Evolutionary conservation across 2,888 invertebrate species (phyloP).

Genomic region (Entomobrya proxima): DNA sequence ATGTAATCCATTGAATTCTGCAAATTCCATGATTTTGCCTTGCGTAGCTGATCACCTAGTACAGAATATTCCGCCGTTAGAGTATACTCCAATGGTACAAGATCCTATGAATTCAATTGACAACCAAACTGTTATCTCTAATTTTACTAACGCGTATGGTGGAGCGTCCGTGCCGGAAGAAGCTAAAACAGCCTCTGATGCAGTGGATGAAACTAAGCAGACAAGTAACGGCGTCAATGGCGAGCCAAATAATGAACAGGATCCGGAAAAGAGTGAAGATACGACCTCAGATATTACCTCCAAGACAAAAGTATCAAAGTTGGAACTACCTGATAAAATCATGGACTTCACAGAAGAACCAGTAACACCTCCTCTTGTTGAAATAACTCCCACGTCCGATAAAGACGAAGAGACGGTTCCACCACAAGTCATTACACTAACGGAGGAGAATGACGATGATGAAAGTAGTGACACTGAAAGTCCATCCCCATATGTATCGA

Average conservation of each 20-base stretch:
- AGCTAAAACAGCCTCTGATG: too few species aligned
- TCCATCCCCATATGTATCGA: background rate
- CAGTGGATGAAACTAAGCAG: too few species aligned
- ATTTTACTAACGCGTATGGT: too few species aligned
- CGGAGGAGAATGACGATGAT: conserved; percentile 36
- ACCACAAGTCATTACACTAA: conserved; percentile 25
- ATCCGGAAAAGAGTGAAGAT: too few species aligned
- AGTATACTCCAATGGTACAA: background rate
- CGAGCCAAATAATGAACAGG: too few species aligned
- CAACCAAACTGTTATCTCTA: background rate
- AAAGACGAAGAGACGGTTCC: background rate
- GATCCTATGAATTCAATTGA: background rate
- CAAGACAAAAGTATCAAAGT: background rate
- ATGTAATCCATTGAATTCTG: background rate
- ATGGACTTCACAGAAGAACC: conserved; percentile 48
- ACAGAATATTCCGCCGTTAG: background rate
- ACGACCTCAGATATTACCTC: too few species aligned
- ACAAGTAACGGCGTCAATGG: too few species aligned
- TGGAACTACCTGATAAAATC: background rate
- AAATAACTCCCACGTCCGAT: conserved; percentile 19
- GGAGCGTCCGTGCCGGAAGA: background rate
- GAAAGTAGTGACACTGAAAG: background rate
- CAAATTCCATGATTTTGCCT: background rate
- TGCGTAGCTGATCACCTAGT: background rate
- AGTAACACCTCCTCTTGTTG: conserved; percentile 30